Conservation (phyloP, 2,888 invertebrate genomes). For the Endomychus coccineus region DNA sequence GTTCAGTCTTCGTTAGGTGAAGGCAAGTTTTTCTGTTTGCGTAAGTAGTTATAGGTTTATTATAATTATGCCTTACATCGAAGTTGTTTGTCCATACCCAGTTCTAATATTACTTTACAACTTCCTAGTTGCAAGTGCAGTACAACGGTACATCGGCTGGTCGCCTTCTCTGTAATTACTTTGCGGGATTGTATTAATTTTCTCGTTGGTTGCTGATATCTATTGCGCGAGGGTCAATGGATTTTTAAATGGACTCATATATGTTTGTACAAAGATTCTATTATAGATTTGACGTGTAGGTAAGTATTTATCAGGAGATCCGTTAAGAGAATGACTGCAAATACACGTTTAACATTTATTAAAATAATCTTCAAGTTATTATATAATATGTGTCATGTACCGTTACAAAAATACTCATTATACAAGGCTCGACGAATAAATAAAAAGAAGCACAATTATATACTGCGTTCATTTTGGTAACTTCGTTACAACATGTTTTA, state of each 20-base stretch:
- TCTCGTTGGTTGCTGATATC: not conserved
- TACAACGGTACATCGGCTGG: conserved; percentile 13
- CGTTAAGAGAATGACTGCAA: no score
- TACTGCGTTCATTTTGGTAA: no score
- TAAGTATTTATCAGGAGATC: not conserved
- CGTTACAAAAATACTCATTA: no score
- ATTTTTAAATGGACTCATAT: not conserved
- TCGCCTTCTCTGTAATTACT: conserved; percentile 11
- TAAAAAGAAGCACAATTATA: no score
- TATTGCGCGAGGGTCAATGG: not conserved
- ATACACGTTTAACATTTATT: no score
- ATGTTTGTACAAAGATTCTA: conserved; percentile 1
- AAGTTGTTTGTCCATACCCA: conserved; percentile 12
- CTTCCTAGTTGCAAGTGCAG: conserved; percentile 14
- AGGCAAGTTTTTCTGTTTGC: not conserved
- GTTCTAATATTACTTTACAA: conserved; percentile 15
- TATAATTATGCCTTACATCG: not conserved
- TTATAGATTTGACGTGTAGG: conserved; percentile 1
- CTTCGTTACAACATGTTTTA: no score
- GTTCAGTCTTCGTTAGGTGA: not conserved
- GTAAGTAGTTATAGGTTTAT: not conserved
- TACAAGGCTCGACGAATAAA: no score
- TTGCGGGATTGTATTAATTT: conserved; percentile 9
- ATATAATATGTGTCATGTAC: no score
- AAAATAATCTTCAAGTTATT: no score